phyloP scores from a whole-genome alignment of 2,113 vertebrate genomes.

The Sinocyclocheilus anshuiensis region DNA sequence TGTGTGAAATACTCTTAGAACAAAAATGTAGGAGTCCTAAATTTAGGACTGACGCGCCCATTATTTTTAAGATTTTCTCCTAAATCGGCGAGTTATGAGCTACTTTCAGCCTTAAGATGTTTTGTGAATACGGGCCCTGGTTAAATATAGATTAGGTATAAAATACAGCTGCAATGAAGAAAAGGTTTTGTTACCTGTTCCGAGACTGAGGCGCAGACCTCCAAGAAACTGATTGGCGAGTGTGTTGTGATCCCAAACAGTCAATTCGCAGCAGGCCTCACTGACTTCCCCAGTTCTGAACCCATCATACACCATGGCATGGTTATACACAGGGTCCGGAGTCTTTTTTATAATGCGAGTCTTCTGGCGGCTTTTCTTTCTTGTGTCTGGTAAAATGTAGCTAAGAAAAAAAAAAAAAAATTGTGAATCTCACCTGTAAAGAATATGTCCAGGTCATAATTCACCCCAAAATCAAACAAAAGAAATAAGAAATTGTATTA shows the following conservation, averaged over 20 bases:
- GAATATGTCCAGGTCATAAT: neutral
- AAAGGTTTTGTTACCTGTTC: slow-evolving; percentile 8
- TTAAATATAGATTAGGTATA: neutral
- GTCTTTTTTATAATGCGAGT: slow-evolving; percentile 59
- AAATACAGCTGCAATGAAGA: neutral
- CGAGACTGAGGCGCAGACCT: slow-evolving; percentile 59
- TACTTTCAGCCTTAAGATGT: no score
- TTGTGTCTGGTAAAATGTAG: slow-evolving; percentile 67
- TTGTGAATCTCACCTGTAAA: neutral
- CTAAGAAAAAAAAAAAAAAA: slow-evolving; percentile 35
- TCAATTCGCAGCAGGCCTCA: slow-evolving; percentile 61
- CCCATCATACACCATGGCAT: slow-evolving; percentile 69
- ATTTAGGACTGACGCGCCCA: no score
- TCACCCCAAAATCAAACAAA: neutral
- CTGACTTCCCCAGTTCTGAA: slow-evolving; percentile 55
- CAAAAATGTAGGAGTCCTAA: no score
- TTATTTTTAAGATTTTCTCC: no score
- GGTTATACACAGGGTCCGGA: slow-evolving; percentile 62
- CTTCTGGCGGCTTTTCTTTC: slow-evolving; percentile 67
- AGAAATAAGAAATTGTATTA: neutral
- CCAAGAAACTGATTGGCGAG: slow-evolving; percentile 63
- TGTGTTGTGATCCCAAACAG: slow-evolving; percentile 57
- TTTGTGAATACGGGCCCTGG: no score
- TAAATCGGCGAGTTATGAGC: no score
- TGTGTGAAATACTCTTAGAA: no score